Evolutionary conservation across 2,113 vertebrate species (phyloP).

Genomic region (Semicossyphus pulcher): DNA sequence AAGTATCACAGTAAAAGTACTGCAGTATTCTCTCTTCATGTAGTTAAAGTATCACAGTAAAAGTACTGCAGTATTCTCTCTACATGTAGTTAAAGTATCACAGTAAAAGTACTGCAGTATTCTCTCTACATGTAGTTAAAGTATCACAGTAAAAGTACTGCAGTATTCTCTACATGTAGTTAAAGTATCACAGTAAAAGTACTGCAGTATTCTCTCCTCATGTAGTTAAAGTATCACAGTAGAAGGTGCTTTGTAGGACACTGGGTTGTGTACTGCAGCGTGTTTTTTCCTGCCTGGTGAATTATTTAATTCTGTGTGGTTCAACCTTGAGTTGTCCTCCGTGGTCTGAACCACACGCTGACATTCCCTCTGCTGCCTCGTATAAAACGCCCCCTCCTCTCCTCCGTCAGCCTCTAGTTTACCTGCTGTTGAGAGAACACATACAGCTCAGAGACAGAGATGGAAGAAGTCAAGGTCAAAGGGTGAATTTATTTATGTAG

Average conservation of each 20-base stretch:
- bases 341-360: constrained; percentile 39
- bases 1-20: too few species aligned
- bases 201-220: not conserved
- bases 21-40: not conserved
- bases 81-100: too few species aligned
- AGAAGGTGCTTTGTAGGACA: not conserved
- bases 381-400: not conserved
- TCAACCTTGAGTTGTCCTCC: constrained; percentile 64
- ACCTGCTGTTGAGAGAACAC: not conserved
- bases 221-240: not conserved
- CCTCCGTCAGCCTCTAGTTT: not conserved
- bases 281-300: constrained; percentile 48
- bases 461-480: not conserved
- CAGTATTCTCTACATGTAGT: too few species aligned
- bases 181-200: too few species aligned
- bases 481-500: too few species aligned
- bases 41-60: not conserved
- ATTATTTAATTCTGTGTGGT: constrained; percentile 60
- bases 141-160: not conserved
- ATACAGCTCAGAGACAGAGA: not conserved
- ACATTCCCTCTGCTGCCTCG: constrained; percentile 23
- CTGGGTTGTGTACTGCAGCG: constrained; percentile 19
- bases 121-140: not conserved
- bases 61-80: too few species aligned
- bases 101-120: not conserved